Evolutionary conservation across 2,113 vertebrate genomes (phyloP).

Genomic region (Eudyptes chrysolophus): DNA sequence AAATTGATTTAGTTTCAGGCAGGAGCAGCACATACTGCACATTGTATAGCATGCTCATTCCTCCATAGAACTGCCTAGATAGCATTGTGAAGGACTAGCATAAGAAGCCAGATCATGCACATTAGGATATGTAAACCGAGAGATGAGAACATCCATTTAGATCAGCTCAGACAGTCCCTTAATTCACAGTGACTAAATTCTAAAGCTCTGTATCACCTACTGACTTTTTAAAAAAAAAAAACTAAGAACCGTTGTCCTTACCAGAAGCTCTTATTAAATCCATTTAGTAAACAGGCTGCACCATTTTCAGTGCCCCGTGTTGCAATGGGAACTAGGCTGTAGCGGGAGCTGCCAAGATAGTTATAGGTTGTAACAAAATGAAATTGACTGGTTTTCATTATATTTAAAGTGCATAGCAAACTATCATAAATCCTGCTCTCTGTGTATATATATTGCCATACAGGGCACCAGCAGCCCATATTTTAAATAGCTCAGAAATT

Average conservation of each 20-base stretch:
- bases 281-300: background rate
- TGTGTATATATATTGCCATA: background rate
- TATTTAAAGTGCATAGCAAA: constrained; percentile 14
- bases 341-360: background rate
- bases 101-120: background rate
- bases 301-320: background rate
- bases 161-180: background rate
- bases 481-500: constrained; percentile 23
- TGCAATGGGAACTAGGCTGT: background rate
- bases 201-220: background rate
- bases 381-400: constrained; percentile 28
- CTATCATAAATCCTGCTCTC: background rate
- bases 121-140: background rate
- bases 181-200: background rate
- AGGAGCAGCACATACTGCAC: background rate
- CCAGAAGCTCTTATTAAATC: background rate
- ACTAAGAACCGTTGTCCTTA: background rate
- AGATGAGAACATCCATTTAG: background rate
- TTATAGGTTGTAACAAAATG: constrained; percentile 30
- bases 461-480: background rate
- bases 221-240: background rate
- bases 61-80: background rate
- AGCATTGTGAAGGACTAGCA: background rate
- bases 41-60: background rate
- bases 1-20: background rate